A percentile compares a stretch with the other conserved stretches of the same genome.
Evolutionary conservation across 1,140 invertebrate species (phyloP).

Genomic region (Rhopalosiphum maidis): DNA sequence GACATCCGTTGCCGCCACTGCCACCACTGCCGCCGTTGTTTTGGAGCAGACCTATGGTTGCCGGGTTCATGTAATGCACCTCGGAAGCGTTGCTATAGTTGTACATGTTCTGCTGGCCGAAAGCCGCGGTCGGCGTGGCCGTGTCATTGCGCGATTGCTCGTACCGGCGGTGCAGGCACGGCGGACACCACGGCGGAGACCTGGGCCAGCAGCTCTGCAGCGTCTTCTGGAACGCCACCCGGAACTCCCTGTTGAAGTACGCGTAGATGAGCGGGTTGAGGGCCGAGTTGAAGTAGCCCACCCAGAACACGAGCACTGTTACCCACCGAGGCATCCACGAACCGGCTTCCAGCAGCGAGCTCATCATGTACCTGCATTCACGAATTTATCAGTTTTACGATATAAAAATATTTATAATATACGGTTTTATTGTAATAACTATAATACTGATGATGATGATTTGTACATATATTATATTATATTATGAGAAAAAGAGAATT

Average conservation of each 20-base stretch:
- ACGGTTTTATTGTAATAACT: background rate
- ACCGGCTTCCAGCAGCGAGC: constrained; percentile 73
- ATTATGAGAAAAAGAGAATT: background rate
- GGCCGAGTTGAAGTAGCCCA: constrained; percentile 97
- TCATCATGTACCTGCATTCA: constrained; percentile 80
- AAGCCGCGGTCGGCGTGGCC: constrained; percentile 33
- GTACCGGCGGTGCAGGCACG: background rate
- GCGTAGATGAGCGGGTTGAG: constrained; percentile 96
- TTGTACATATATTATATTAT: background rate
- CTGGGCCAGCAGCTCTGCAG: constrained; percentile 80
- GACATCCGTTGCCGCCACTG: background rate
- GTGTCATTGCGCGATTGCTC: constrained; percentile 30
- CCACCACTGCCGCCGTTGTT: background rate
- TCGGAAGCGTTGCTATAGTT: constrained; percentile 60
- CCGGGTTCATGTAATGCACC: constrained; percentile 61
- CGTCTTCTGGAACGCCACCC: constrained; percentile 90
- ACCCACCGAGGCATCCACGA: constrained; percentile 79
- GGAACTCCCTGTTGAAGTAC: constrained; percentile 95
- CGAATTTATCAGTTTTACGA: background rate
- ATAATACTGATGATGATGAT: background rate
- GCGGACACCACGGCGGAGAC: constrained; percentile 52
- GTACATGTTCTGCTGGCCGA: constrained; percentile 52
- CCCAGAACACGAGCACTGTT: constrained; percentile 91
- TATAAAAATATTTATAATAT: too few species aligned
- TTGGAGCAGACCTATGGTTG: constrained; percentile 53